Percentiles rank a stretch among this genome's conserved stretches.
phyloP scores from a whole-genome alignment of 2,113 vertebrate genomes.

The Lutjanus erythropterus region DNA sequence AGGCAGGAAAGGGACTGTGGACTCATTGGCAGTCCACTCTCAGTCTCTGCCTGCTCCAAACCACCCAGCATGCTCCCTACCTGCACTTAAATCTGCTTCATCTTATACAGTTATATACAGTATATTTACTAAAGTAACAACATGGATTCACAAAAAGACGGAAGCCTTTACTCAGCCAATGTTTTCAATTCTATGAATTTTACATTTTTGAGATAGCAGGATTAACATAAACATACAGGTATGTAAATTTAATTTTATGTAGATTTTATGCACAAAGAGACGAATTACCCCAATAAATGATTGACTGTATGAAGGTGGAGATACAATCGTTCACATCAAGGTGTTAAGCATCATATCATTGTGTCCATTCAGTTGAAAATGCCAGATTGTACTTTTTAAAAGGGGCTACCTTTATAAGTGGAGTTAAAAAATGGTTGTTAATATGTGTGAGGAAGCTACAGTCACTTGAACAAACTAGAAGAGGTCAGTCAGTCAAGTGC shows the following conservation, averaged over 20 bases:
- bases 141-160: not conserved
- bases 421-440: not conserved
- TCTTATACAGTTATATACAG: not conserved
- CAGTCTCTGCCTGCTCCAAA: slow-evolving; percentile 45
- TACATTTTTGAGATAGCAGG: too few species aligned
- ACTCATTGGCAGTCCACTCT: slow-evolving; percentile 70
- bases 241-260: slow-evolving; percentile 5
- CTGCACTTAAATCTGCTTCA: slow-evolving; percentile 36
- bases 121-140: not conserved
- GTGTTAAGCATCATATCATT: not conserved
- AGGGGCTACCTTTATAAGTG: not conserved
- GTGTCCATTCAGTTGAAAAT: not conserved
- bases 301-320: not conserved
- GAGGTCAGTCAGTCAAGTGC: too few species aligned
- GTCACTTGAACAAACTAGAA: not conserved
- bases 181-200: not conserved
- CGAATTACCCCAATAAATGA: not conserved
- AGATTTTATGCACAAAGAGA: not conserved
- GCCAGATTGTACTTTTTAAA: not conserved
- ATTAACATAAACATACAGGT: too few species aligned
- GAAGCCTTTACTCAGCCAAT: not conserved
- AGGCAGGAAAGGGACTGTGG: slow-evolving; percentile 47
- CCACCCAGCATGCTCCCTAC: slow-evolving; percentile 45
- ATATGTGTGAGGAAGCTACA: not conserved
- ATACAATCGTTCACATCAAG: not conserved